Conservation (phyloP, 30 jellyfish, hydroid and myxozoan genomes). For the Phacellophora camtschatica region DNA sequence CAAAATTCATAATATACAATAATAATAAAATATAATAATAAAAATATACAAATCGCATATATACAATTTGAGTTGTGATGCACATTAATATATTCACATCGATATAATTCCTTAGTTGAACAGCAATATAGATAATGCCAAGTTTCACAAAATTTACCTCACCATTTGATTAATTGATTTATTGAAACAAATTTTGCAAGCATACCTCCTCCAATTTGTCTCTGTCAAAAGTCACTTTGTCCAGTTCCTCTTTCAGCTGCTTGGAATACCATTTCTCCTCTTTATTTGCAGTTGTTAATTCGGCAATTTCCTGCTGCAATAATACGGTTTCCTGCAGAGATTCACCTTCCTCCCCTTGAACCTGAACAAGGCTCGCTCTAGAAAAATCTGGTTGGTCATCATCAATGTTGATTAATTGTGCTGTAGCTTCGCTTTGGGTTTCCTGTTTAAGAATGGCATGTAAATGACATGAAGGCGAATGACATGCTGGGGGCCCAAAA, state of each 20-base stretch:
- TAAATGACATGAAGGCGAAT: neutral
- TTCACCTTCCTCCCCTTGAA: conserved; percentile 33
- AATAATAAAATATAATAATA: too few relatives aligned
- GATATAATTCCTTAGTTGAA: too few relatives aligned
- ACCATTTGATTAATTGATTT: too few relatives aligned
- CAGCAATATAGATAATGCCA: too few relatives aligned
- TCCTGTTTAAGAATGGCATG: neutral
- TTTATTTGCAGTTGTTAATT: conserved; percentile 76
- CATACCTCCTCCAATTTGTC: conserved; percentile 90
- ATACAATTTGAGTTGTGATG: too few relatives aligned
- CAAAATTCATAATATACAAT: too few relatives aligned
- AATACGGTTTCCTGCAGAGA: conserved; percentile 59
- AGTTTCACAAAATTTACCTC: too few relatives aligned
- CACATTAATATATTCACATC: too few relatives aligned
- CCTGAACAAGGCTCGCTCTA: conserved; percentile 28
- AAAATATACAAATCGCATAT: too few relatives aligned
- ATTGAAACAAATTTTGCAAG: too few relatives aligned
- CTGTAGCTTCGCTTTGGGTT: neutral
- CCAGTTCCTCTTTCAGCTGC: conserved; percentile 85
- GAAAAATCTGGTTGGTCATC: conserved; percentile 40
- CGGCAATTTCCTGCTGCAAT: conserved; percentile 90
- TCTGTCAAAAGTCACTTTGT: conserved; percentile 71
- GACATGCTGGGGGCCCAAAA: neutral
- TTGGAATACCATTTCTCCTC: conserved; percentile 98
- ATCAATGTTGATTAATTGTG: conserved; percentile 27